A percentile compares a stretch with the other conserved stretches of the same genome.
phyloP scores from a whole-genome alignment of 1,140 invertebrate genomes.

The Leptinotarsa defecta region DNA sequence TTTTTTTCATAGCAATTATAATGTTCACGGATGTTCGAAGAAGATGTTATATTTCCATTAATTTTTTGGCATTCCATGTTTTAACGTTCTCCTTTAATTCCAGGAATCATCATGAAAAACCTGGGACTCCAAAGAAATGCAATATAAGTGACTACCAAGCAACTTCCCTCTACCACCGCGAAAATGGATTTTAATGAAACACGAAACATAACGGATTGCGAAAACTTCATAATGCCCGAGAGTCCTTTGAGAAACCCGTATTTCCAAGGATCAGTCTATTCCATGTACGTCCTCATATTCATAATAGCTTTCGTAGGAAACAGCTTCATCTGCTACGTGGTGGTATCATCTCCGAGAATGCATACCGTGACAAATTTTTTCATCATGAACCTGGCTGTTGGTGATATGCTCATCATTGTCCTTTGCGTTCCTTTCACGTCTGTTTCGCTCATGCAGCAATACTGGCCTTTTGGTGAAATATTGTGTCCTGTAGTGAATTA shows the following conservation, averaged over 20 bases:
- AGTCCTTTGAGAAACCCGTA: slow-evolving; percentile 24
- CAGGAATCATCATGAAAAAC: background rate
- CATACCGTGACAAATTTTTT: slow-evolving; percentile 87
- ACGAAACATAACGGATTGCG: background rate
- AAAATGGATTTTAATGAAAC: slow-evolving; percentile 5
- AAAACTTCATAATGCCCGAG: background rate
- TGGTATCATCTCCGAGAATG: slow-evolving; percentile 77
- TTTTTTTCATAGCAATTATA: no score
- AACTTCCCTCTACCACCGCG: slow-evolving; percentile 39
- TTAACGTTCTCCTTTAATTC: background rate
- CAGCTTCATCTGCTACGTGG: slow-evolving; percentile 80
- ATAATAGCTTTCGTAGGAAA: slow-evolving; percentile 78
- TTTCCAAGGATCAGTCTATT: slow-evolving; percentile 61
- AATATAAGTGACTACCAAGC: slow-evolving; percentile 40
- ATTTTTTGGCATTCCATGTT: no score
- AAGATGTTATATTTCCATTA: no score
- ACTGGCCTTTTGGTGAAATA: slow-evolving; percentile 82
- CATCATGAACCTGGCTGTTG: slow-evolving; percentile 82
- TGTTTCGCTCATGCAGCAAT: slow-evolving; percentile 72
- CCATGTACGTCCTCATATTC: slow-evolving; percentile 76
- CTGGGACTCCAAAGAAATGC: background rate
- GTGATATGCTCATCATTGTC: slow-evolving; percentile 82
- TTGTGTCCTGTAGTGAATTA: slow-evolving; percentile 81
- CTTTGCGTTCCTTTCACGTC: slow-evolving; percentile 89
- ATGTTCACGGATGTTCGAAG: no score